Evolutionary conservation across 2,888 invertebrate species (phyloP), one percentile per base, ranked within the genome.

Genomic region (Meta bourneti): DNA sequence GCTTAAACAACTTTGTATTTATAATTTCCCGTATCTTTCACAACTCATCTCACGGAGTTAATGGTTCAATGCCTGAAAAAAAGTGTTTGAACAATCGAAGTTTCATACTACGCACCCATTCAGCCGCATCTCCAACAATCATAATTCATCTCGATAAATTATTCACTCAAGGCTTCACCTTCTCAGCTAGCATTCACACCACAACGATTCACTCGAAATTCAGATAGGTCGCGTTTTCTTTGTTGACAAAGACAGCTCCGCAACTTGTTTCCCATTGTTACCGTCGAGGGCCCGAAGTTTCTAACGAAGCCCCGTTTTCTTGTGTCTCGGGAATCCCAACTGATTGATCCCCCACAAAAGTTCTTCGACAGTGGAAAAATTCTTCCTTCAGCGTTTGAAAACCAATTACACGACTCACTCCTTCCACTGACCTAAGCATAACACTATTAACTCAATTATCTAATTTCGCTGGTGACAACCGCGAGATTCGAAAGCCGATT

Each of bases 401-500:
- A 61, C 61, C 61, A 61, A 61, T 61, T 61, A 61, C 61, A 61
- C 8, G 61, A 16, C 61, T 61, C 11, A 16, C 7, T 11, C 13
- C 11, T 61, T 61, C 61, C 16, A 61, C 61, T 61, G 61, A 61
- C 61, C 61, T 16, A 61, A 61, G 61, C 61, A 61, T 61, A 61
- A 61, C 61, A 61, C 61, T 61, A 61, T 61, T 84, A 84, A 84
- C 74, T 75, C 61, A 84, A 84, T 74, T 54, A 84, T 19, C 71
- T 54, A 61, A 75, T 19, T 84, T 75, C 52, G 16, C 16, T 48
- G 61, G 72, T 54, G 74, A 84, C 84, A 74, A 52, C 72, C 74
- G 16, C 54, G 16, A 83, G 84, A 61, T 61, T 61, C 61, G 34
- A 34, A 34, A 34, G 34, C 34, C 34, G 61, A 61, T 61, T 61